Conservation (phyloP, 2,888 invertebrate genomes). For the Teleogryllus oceanicus region DNA sequence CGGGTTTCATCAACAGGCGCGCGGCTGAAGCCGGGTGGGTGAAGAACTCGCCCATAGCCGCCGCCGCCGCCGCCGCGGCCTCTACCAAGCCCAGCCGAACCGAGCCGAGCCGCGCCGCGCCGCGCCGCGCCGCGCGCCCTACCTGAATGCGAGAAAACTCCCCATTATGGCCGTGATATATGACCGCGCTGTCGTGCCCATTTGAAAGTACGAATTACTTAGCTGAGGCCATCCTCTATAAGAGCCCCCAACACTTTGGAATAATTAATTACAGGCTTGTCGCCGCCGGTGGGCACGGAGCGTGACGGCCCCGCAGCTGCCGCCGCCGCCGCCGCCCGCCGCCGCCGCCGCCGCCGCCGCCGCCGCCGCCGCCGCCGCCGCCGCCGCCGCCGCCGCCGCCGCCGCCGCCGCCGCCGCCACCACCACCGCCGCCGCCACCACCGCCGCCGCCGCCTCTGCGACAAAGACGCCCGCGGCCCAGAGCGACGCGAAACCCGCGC, state of each 20-base stretch:
- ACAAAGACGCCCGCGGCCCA: neutral
- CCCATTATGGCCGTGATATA: conserved; percentile 1
- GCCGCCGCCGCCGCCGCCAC: neutral
- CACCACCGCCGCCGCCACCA: neutral
- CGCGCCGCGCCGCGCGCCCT: neutral
- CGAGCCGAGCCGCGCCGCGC: no score
- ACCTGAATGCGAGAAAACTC: conserved; percentile 11
- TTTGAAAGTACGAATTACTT: conserved; percentile 30
- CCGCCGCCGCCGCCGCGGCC: neutral
- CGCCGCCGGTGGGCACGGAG: neutral
- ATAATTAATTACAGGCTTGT: conserved; percentile 26
- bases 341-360: neutral
- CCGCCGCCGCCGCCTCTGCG: neutral
- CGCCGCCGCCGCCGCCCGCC: no score
- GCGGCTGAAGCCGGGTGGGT: neutral
- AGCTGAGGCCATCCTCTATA: conserved; percentile 24
- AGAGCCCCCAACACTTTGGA: conserved; percentile 21
- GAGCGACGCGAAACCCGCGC: neutral
- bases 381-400: neutral
- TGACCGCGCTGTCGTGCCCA: neutral
- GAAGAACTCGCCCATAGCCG: neutral
- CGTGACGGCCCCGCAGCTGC: neutral
- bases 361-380: neutral
- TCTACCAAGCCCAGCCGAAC: neutral
- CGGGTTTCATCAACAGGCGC: neutral